phyloP scores from a whole-genome alignment of 2,888 invertebrate species.

The Apamea sordens region DNA sequence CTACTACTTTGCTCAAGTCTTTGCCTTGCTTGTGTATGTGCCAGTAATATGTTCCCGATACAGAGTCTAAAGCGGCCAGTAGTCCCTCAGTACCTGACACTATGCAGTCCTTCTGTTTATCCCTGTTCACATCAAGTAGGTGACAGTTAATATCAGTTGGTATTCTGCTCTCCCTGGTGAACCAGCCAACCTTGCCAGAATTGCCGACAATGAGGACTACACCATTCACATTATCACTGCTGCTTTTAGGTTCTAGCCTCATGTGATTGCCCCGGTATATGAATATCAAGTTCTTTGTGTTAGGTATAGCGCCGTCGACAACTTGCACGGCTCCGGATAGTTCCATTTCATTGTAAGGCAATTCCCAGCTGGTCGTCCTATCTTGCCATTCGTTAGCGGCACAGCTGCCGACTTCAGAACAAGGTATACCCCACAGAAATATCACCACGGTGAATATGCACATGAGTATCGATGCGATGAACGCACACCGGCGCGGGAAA shows the following conservation, averaged over 20 bases:
- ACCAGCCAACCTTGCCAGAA: slow-evolving; percentile 94
- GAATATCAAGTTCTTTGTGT: slow-evolving; percentile 93
- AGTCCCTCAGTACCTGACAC: slow-evolving; percentile 93
- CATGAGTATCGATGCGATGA: slow-evolving; percentile 92
- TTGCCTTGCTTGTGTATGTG: slow-evolving; percentile 90
- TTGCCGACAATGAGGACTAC: slow-evolving; percentile 92
- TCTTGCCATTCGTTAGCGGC: slow-evolving; percentile 87
- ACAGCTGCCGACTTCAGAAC: slow-evolving; percentile 93
- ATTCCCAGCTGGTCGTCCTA: slow-evolving; percentile 92
- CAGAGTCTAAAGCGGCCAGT: slow-evolving; percentile 88
- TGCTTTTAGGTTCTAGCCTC: slow-evolving; percentile 86
- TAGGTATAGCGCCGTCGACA: slow-evolving; percentile 91
- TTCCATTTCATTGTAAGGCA: slow-evolving; percentile 92
- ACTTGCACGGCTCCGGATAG: slow-evolving; percentile 93
- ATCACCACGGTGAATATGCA: slow-evolving; percentile 93
- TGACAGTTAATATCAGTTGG: slow-evolving; percentile 94
- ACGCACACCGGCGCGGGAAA: slow-evolving; percentile 92
- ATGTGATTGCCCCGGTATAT: slow-evolving; percentile 93
- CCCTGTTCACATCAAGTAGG: slow-evolving; percentile 93
- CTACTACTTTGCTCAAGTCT: slow-evolving; percentile 88
- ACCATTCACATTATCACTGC: slow-evolving; percentile 90
- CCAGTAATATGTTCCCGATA: slow-evolving; percentile 90
- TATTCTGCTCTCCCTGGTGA: slow-evolving; percentile 92
- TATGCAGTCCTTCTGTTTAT: slow-evolving; percentile 93
- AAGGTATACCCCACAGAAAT: slow-evolving; percentile 94